Conservation (phyloP, 2,113 vertebrate genomes). For the Campylorhamphus procurvoides region DNA sequence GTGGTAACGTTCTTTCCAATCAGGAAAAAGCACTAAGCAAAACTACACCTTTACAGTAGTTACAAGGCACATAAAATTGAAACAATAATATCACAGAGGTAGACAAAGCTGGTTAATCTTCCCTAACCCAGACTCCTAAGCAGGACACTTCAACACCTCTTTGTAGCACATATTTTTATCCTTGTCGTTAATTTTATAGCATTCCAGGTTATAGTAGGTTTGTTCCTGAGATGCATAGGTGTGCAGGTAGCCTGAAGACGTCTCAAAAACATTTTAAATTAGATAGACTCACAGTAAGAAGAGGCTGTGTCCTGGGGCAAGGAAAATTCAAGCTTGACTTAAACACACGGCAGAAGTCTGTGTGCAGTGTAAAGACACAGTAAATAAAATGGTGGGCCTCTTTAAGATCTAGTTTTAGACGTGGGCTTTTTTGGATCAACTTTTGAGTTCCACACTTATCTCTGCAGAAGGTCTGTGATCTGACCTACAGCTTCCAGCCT, state of each 20-base stretch:
- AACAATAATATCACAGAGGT: not conserved
- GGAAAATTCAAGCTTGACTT: not conserved
- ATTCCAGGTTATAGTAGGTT: not conserved
- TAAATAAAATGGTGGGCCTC: not conserved
- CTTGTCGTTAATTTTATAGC: not conserved
- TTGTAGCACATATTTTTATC: not conserved
- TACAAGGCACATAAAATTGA: not conserved
- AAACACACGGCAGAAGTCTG: not conserved
- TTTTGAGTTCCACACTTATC: not conserved
- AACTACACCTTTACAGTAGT: not conserved
- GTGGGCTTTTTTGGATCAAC: not conserved
- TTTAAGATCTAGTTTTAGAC: not conserved
- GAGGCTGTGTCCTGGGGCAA: not conserved
- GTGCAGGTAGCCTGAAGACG: not conserved
- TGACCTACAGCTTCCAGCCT: not conserved
- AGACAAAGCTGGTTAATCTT: not conserved
- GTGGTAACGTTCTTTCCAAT: not conserved
- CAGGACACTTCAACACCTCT: not conserved
- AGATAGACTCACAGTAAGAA: not conserved
- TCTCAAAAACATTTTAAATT: not conserved
- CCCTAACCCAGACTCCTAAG: not conserved
- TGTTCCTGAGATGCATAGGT: not conserved
- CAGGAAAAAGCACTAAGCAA: not conserved
- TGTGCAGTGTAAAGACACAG: not conserved
- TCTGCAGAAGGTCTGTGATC: not conserved